A percentile compares a stretch with the other conserved stretches of the same genome.
phyloP scores from a whole-genome alignment of 1,140 invertebrate genomes.

The Arion vulgaris region DNA sequence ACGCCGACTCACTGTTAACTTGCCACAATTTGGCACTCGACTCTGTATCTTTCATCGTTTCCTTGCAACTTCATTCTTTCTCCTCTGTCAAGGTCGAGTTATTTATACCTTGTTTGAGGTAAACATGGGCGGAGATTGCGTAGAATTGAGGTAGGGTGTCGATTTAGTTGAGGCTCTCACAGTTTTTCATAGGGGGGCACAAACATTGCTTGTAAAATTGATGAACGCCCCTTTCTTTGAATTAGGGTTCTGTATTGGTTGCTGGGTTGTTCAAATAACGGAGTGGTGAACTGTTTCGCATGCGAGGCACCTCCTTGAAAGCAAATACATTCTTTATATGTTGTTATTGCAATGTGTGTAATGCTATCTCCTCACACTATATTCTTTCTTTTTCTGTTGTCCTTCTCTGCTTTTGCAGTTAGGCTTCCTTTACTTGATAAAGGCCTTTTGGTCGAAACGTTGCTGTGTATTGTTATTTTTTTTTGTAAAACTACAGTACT shows the following conservation, averaged over 20 bases:
- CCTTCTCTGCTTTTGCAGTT: too few species aligned
- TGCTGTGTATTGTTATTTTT: too few species aligned
- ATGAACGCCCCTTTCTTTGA: background rate
- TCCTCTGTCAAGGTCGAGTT: background rate
- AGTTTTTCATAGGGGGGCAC: background rate
- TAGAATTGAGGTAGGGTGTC: background rate
- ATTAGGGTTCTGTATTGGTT: background rate
- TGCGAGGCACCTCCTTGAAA: background rate
- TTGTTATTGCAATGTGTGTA: too few species aligned
- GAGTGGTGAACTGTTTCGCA: too few species aligned
- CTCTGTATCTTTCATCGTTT: constrained; percentile 3
- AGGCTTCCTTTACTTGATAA: too few species aligned
- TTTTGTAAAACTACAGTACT: too few species aligned
- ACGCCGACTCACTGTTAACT: background rate
- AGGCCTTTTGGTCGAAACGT: too few species aligned
- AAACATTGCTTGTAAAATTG: background rate
- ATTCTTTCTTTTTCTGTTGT: too few species aligned
- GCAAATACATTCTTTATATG: background rate
- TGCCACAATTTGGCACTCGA: background rate
- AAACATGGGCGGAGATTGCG: background rate
- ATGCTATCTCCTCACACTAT: too few species aligned
- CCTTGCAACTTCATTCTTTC: background rate
- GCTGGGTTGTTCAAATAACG: too few species aligned
- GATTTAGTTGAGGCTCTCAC: background rate
- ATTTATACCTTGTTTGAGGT: background rate